Base-by-base conservation (phyloP, 2,113 vertebrate species). In the Fulica atra region DNA sequence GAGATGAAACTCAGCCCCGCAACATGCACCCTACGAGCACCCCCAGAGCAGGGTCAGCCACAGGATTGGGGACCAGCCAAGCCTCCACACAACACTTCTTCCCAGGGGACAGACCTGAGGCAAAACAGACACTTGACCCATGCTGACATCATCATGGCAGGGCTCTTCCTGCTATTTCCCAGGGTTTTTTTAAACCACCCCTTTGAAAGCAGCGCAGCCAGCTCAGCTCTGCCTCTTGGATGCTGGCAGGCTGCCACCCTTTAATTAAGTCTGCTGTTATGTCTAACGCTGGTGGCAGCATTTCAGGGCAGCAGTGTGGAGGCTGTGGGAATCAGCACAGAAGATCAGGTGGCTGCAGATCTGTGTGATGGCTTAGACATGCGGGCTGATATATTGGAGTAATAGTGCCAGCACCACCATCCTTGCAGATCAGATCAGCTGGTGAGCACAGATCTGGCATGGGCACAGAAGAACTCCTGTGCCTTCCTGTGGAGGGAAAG, bases 191-290 rank as follows among this genome's bases (percentile, higher is more conserved):
- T 17, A 31, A 81, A 86, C 18, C 26, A 16, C 16, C 66, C 38
- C 17, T 78, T 79, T 83, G 86, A 53, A 59, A 73, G 88, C 71
- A 36, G 66, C 12, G 0, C 53, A 80, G 88, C 59, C 79, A 65
- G 92, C 90, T 88, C 88, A 33, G 90, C 88, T 95, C 90, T 92
- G 91, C 82, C 95, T 88, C 91, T 81, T 80, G 91, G 68, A 33
- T 69, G 88, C 25, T 95, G 94, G 93, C 83, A 53, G 26, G 61
- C 53, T 92, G 89, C 91, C 93, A 50, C 35, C 57, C 95, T 86
- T 20, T 91, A 78, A 81, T 95, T 73, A 94, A 84, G 65, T 57
- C 86, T 87, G 77, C 80, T 81, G 83, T 36, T 81, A 8, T n/a
- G 86, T 53, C 86, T 92, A 3, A 85, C 4, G 16, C 89, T 78